Percentiles rank a stretch among this genome's conserved stretches.
Evolutionary conservation across 2,113 vertebrate genomes (phyloP).

Genomic region (Rhizomys pruinosus): DNA sequence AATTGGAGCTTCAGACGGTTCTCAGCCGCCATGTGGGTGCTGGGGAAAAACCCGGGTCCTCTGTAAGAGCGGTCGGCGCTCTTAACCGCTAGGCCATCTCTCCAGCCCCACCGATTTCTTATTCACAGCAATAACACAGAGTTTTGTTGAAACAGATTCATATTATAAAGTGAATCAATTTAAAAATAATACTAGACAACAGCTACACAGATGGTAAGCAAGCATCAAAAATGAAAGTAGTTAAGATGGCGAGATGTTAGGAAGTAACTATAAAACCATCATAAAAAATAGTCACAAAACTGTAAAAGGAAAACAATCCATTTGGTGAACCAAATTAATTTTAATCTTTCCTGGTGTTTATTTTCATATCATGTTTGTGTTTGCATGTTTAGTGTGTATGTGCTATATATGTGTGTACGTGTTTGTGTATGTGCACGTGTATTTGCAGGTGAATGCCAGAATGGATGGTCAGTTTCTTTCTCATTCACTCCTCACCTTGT

Average conservation of each 20-base stretch:
- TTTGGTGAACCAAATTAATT: slow-evolving; percentile 24
- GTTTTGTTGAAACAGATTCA: slow-evolving; percentile 58
- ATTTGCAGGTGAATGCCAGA: too few species aligned
- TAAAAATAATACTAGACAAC: slow-evolving; percentile 43
- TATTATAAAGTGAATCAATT: slow-evolving; percentile 31
- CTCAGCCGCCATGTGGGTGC: too few species aligned
- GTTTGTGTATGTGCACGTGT: neutral
- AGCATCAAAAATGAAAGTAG: neutral
- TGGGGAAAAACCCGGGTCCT: too few species aligned
- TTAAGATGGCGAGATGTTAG: neutral
- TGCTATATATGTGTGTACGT: too few species aligned
- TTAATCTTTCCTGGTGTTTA: neutral
- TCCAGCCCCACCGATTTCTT: slow-evolving; percentile 40
- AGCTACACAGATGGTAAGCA: slow-evolving; percentile 44
- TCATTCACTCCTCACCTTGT: neutral
- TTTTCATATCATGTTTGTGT: slow-evolving; percentile 38
- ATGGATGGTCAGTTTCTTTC: too few species aligned
- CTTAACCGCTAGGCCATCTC: too few species aligned
- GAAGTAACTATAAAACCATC: slow-evolving; percentile 19
- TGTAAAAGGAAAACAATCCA: slow-evolving; percentile 6
- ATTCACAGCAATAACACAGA: neutral
- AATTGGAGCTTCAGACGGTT: too few species aligned
- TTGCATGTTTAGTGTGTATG: neutral
- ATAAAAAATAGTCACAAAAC: slow-evolving; percentile 12
- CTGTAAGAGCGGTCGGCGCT: too few species aligned